Conservation (phyloP, 2,113 vertebrate species). For the Hypomesus transpacificus region DNA sequence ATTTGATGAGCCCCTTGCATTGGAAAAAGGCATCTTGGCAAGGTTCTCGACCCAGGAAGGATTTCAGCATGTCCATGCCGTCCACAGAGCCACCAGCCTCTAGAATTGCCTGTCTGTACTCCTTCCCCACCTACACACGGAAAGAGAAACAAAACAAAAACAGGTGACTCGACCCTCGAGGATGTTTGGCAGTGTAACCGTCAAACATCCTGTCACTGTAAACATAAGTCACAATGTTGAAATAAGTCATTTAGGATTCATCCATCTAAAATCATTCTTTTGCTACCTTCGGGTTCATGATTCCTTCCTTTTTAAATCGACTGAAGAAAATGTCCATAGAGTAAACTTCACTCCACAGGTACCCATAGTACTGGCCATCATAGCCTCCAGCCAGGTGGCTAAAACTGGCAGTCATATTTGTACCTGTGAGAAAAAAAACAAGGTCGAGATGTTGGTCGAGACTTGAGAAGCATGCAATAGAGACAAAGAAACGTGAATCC, state of each 20-base stretch:
- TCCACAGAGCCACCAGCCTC: constrained; percentile 88
- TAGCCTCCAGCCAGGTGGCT: constrained; percentile 88
- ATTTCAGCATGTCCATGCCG: constrained; percentile 86
- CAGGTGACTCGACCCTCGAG: too few relatives aligned
- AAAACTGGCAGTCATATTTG: constrained; percentile 74
- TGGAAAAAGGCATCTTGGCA: constrained; percentile 85
- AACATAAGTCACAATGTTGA: too few relatives aligned
- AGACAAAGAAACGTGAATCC: background rate
- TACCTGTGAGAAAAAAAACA: constrained; percentile 51
- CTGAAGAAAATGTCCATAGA: constrained; percentile 90
- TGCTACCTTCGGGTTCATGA: too few relatives aligned
- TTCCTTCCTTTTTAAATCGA: background rate
- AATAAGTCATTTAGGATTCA: too few relatives aligned
- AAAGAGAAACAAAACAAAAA: constrained; percentile 10
- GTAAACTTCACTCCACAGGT: constrained; percentile 95
- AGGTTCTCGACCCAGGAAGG: constrained; percentile 83
- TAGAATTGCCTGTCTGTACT: constrained; percentile 87
- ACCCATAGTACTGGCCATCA: constrained; percentile 93
- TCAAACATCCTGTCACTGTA: too few relatives aligned
- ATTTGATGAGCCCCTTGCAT: constrained; percentile 80
- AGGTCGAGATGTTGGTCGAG: background rate
- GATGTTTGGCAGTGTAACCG: too few relatives aligned
- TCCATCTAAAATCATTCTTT: too few relatives aligned
- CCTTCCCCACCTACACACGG: constrained; percentile 81
- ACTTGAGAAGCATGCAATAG: background rate